Evolutionary conservation across 2,113 vertebrate species (phyloP), one percentile per base, ranked within the genome.

Genomic region (Kryptolebias marmoratus): DNA sequence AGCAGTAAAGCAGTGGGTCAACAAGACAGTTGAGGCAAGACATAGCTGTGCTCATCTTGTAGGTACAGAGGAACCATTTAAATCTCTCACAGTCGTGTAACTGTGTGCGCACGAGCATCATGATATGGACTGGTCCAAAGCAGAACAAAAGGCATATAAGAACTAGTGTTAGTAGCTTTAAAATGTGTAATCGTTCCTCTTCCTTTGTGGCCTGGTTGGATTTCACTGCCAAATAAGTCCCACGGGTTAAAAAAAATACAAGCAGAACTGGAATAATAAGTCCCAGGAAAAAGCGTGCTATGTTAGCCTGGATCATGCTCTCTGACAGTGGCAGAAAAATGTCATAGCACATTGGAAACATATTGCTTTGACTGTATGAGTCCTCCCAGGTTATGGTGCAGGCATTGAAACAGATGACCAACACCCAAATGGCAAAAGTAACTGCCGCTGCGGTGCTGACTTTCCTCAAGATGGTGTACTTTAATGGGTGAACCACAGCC

Each of bases 1-100:
- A 96, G 76, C 96, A 96, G 80, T 98, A 98, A 47, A 98, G 91
- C 54, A 98, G 73, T 1, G 96, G 96, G 62, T 98, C 95, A 0
- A 91, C 93, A 3, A 98, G 86, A 71, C 96, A 97, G 79, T 97
- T 98, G 53, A 97, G 75, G 67, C 85, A 94, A 0, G 95, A 89
- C 45, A 98, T 69, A 1, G 94, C 94, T 5, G 92, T 80, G 2
- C 93, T 92, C 64, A 96, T 56, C 86, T 96, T 95, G 63, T 96
- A 95, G 1, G 90, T 80, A 15, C 90, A 83, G 68, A 93, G 83
- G n/a, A 91, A 53, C 27, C 50, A 64, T 0, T 9, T 0, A 0
- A 57, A 56, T 12, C 83, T 73, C 9, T n/a, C 6, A 42, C 84
- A 83, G 1, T 67, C 45, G n/a, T 95, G 91, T 57, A 77, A 66